Evolutionary conservation across 1,140 invertebrate species (phyloP), one percentile per base, ranked within the genome.

Genomic region (Linepithema humile): DNA sequence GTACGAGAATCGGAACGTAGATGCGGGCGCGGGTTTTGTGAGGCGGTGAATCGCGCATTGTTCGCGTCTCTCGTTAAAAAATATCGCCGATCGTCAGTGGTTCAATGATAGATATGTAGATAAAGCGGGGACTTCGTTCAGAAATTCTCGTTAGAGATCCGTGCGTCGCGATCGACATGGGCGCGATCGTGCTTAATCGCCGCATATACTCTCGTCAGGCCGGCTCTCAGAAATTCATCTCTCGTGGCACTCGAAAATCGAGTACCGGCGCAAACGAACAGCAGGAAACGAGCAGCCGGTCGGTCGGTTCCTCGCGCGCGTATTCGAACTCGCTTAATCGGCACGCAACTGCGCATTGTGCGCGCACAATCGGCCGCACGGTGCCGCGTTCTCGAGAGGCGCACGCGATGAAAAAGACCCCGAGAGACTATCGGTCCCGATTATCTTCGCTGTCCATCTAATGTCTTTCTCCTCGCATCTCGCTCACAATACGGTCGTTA

Each of bases 181-280:
- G 20, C 17, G 48, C 64, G 45, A 59, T 85, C 82, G 87, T 85
- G 83, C 85, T 82, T 78, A 85, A 88, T 90, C 89, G 78, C n/a
- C 70, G 57, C n/a, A n/a, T n/a, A n/a, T 64, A 40, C 72, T 73
- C 43, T 69, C 65, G 35, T 82, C 75, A 85, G 75, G 59, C 38
- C 40, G 55, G 40, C 45, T 9, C 62, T 15, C 29, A 40, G 82
- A 85, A 69, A 75, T 48, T 64, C 23, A 32, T 40, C 29, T 82
- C 72, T 75, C 57, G 57, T 29, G 29, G 53, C 40, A 57, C 74
- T 84, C 83, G 64, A 77, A 80, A 73, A 59, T 53, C 77, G 57
- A 75, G 53, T 38, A 35, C 26, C 73, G 60, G 35, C 15, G 43
- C 62, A 53, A 60, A 83, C 73, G 60, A 67, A 78, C 32, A 26